Evolutionary conservation across 2,888 invertebrate species (phyloP), one percentile per base, ranked within the genome.

Genomic region (Auanema freiburgensis): DNA sequence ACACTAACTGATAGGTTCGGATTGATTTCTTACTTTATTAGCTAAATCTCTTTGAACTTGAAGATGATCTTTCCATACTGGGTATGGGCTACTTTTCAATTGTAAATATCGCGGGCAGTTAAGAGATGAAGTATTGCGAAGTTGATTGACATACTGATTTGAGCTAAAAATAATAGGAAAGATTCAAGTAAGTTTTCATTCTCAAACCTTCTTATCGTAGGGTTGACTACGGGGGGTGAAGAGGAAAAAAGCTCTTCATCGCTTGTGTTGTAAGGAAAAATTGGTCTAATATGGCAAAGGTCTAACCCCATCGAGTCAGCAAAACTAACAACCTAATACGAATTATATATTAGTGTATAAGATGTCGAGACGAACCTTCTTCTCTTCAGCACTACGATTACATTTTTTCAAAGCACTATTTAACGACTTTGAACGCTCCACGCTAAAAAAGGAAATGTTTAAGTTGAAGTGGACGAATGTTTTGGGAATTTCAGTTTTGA

Each of bases 241-340:
- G 33, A 33, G 3, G 42, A 49, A n/a, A 57, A 16, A 18, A 62
- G 49, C n/a, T 62, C 62, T 23, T 62, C 62, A 40, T 62, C 62
- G 25, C 62, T 62, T 12, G 62, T 42, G n/a, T 57, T 62, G 24
- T 62, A 62, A 43, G 62, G 62, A 21, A 62, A 62, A 24, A 62
- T 57, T 6, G 62, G 62, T 14, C 46, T 49, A 18, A 62, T 51
- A 21, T 57, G 57, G 50, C 62, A 62, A 1, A 62, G 43, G 24
- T 62, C 62, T 10, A 62, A 41, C 0, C 62, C 62, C 62, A 62
- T 62, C 10, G 62, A 56, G 33, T 62, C 62, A 1, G 62, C 62
- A 23, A 62, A 62, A 24, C 57, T 41, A 12, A 62, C 62, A 11
- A 62, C 62, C 62, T 62, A 52, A 11, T 46, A 8, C 3, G 46